Conservation (phyloP, 2,113 vertebrate species). For the Acanthochromis polyacanthus region DNA sequence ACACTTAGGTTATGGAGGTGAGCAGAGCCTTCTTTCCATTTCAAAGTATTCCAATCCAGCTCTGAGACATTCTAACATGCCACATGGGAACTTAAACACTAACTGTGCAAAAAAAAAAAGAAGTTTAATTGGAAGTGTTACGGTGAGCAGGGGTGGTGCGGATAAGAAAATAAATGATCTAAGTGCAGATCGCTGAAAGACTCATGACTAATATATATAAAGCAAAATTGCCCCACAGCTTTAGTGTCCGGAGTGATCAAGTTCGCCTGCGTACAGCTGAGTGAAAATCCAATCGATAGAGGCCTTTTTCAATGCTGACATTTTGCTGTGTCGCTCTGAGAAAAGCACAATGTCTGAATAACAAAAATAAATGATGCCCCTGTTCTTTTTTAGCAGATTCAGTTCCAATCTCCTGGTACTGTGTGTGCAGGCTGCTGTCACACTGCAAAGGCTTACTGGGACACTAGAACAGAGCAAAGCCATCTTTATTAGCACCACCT, state of each 20-base stretch:
- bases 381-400: not conserved
- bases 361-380: not conserved
- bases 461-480: not conserved
- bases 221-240: not conserved
- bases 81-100: slow-evolving; percentile 15
- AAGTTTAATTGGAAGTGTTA: slow-evolving; percentile 7
- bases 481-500: not conserved
- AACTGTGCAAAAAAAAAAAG: not conserved
- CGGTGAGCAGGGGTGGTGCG: not conserved
- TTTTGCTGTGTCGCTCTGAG: not conserved
- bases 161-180: slow-evolving; percentile 12
- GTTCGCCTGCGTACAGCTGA: not conserved
- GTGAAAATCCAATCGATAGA: not conserved
- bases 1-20: slow-evolving; percentile 10
- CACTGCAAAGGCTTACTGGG: not conserved
- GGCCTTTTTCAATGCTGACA: not conserved
- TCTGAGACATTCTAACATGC: slow-evolving; percentile 14
- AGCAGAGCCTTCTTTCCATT: slow-evolving; percentile 5
- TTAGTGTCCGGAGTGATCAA: slow-evolving; percentile 9
- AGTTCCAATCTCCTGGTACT: not conserved
- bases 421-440: not conserved
- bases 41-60: slow-evolving; percentile 9
- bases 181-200: not conserved
- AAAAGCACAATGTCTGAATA: not conserved
- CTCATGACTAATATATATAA: slow-evolving; percentile 5